Conservation (phyloP, 2,888 invertebrate species). For the Clusia tigrina region DNA sequence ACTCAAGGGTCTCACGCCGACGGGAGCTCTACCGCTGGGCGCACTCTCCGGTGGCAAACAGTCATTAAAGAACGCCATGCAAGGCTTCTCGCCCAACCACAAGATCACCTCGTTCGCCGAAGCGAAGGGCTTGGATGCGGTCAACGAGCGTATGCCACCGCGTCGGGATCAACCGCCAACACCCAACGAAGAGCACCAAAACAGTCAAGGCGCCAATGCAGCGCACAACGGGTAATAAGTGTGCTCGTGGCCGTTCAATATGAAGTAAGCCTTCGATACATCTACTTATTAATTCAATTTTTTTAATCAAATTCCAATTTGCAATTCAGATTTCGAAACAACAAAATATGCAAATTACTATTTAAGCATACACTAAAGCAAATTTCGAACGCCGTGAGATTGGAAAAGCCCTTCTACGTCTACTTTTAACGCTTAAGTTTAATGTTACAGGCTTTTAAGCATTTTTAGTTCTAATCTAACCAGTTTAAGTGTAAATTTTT, state of each 20-base stretch:
- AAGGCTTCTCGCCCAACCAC: constrained; percentile 95
- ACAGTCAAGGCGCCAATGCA: constrained; percentile 47
- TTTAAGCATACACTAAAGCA: no score
- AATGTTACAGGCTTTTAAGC: background rate
- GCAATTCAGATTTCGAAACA: no score
- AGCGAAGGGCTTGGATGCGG: constrained; percentile 97
- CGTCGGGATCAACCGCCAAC: constrained; percentile 85
- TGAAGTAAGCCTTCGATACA: no score
- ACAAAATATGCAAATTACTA: no score
- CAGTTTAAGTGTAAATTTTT: background rate
- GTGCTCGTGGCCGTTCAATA: background rate
- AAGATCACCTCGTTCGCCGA: constrained; percentile 98
- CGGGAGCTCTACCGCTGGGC: constrained; percentile 94
- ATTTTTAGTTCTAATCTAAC: background rate
- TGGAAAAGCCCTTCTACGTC: no score
- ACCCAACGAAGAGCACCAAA: constrained; percentile 62
- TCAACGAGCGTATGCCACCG: constrained; percentile 99
- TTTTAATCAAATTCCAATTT: no score
- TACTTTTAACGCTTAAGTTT: no score
- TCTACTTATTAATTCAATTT: constrained; percentile 1
- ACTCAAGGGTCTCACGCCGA: constrained; percentile 97
- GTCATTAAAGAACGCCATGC: constrained; percentile 92
- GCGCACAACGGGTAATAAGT: constrained; percentile 52
- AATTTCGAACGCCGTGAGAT: no score
- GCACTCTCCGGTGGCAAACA: constrained; percentile 96